Base-by-base conservation (phyloP, 2,797 vertebrate species). In the Neoniphon sammara region DNA sequence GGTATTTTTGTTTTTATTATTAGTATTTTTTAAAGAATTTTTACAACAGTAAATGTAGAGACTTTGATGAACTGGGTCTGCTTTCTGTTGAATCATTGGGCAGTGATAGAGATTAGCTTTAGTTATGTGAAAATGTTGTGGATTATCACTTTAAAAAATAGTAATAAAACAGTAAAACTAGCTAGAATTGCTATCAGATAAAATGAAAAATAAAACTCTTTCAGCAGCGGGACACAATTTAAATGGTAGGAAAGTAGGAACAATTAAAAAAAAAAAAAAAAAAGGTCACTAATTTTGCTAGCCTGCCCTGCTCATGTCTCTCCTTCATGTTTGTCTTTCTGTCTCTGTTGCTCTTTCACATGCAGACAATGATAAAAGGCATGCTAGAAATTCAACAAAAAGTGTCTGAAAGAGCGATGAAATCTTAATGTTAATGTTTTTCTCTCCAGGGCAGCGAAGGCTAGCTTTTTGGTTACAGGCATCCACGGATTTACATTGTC, bases 331-430 rank as follows among this genome's bases (percentile, higher is more conserved):
- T 62, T 69, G 57, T 82, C 42, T 50, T 11, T 42, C 14, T 21
- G n/a, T 18, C n/a, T 65, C 58, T 34, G 18, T 55, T 1, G 9
- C 70, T 77, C 75, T 88, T 83, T 87, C 81, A 85, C 81, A 68
- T 77, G 80, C 46, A 66, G 57, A 76, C 69, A 66, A 84, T 75
- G 63, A 60, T 57, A 80, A 84, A 85, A 75, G 67, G 39, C 18
- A 79, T 68, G 69, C 80, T 84, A 70, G 61, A 78, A 80, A 82
- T 81, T 70, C 63, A 88, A 85, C 85, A 80, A 74, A n/a, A 67
- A 65, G 75, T 46, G 10, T 86, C 77, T 80, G 75, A 89, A 78
- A 70, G 66, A 82, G 72, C 72, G 78, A 87, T 87, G 76, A 88
- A 88, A 85, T 88, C 78, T 75, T 87, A 80, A 81, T 81, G 53